These are phyloP conservation scores for Coenobita brevimanus DNA, from an alignment of 1,140 invertebrate genomes.

Conservation along the genomic window DNA sequence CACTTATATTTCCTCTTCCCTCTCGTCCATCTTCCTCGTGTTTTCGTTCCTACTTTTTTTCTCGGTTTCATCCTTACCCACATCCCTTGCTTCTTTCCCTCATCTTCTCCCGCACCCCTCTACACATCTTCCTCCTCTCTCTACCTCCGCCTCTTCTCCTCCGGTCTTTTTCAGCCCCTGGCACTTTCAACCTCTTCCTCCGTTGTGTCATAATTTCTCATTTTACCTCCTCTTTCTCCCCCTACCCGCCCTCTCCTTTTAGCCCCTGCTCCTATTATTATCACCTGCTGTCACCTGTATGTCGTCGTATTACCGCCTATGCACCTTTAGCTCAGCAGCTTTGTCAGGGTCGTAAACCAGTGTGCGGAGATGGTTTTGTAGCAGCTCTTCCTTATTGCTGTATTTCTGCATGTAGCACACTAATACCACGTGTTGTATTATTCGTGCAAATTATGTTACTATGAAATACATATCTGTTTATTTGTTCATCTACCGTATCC, in stretches of 20 bases:
- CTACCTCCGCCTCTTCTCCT: background rate
- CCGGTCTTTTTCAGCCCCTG: background rate
- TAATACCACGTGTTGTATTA: too few relatives aligned
- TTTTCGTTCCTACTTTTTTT: background rate
- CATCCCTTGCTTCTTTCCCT: too few relatives aligned
- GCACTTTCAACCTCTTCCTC: too few relatives aligned
- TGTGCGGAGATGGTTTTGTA: too few relatives aligned
- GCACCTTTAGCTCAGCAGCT: background rate
- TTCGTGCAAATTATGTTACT: too few relatives aligned
- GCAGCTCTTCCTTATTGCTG: too few relatives aligned
- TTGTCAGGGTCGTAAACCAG: too few relatives aligned
- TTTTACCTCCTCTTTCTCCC: too few relatives aligned
- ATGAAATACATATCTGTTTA: background rate
- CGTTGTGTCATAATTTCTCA: too few relatives aligned
- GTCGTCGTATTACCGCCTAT: background rate
- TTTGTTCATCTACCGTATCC: background rate
- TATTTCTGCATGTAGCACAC: too few relatives aligned
- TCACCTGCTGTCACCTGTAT: background rate
- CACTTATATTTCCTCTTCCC: too few relatives aligned
- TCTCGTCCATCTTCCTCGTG: background rate
- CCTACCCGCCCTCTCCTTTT: too few relatives aligned
- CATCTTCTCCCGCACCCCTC: background rate
- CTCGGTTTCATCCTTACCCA: background rate
- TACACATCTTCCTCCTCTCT: background rate
- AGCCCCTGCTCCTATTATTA: background rate